Evolutionary conservation across 2,113 vertebrate species (phyloP).

Genomic region (Epinephelus cyanopodus): DNA sequence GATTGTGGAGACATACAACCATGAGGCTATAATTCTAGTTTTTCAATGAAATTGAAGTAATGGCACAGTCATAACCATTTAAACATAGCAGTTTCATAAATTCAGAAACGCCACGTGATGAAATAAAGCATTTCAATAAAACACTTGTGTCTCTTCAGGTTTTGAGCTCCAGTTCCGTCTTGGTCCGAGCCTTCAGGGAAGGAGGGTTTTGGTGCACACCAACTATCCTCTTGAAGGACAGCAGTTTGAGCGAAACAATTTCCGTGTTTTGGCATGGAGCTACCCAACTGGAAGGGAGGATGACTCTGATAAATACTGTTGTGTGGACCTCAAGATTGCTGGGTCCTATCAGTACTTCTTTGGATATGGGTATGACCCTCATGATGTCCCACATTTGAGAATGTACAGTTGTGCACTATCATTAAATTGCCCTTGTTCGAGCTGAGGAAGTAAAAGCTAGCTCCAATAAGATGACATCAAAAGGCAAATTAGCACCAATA

Average conservation of each 20-base stretch:
- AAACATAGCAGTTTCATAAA: background rate
- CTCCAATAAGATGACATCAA: background rate
- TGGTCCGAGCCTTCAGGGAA: conserved; percentile 77
- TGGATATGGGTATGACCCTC: conserved; percentile 64
- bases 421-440: background rate
- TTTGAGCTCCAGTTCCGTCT: conserved; percentile 82
- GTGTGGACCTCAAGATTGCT: conserved; percentile 68
- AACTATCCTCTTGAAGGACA: conserved; percentile 73
- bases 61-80: background rate
- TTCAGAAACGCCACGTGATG: background rate
- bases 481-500: background rate
- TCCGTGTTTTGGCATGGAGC: conserved; percentile 67
- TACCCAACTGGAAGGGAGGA: conserved; percentile 75
- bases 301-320: conserved; percentile 80
- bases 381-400: background rate
- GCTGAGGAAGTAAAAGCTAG: background rate
- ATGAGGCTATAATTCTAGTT: too few relatives aligned
- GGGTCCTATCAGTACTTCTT: conserved; percentile 81
- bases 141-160: conserved; percentile 42
- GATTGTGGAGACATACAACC: too few relatives aligned
- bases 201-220: conserved; percentile 68
- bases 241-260: conserved; percentile 48
- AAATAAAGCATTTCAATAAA: background rate
- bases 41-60: background rate
- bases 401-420: background rate